phyloP scores from a whole-genome alignment of 1,140 invertebrate species.

The Cyrtorhinus lividipennis region DNA sequence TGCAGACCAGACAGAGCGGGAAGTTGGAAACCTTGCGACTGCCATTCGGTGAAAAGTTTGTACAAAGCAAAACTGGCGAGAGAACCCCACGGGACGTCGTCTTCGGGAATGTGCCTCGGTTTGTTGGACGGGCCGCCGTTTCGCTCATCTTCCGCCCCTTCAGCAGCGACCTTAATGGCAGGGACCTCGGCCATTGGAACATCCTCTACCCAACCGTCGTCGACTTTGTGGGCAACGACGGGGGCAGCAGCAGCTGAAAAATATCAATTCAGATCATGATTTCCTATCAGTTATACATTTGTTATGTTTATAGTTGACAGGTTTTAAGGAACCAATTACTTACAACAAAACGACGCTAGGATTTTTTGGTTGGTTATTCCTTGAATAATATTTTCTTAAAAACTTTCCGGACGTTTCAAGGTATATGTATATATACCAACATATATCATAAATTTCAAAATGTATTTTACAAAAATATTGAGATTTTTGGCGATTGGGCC shows the following conservation, averaged over 20 bases:
- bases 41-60: conserved; percentile 60
- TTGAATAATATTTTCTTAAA: too few relatives aligned
- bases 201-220: too few relatives aligned
- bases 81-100: conserved; percentile 57
- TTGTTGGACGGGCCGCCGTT: too few relatives aligned
- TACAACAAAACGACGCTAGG: too few relatives aligned
- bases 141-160: conserved; percentile 8
- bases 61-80: conserved; percentile 58
- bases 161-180: background rate
- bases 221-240: conserved; percentile 3
- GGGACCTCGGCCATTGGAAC: background rate
- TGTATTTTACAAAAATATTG: too few relatives aligned
- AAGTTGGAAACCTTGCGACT: conserved; percentile 48
- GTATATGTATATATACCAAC: too few relatives aligned
- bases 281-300: background rate
- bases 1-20: too few relatives aligned
- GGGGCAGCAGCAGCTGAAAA: background rate
- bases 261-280: background rate
- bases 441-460: too few relatives aligned
- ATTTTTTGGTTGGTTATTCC: too few relatives aligned
- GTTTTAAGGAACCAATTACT: too few relatives aligned
- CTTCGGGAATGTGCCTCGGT: conserved; percentile 26
- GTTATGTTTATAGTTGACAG: background rate
- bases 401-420: too few relatives aligned
- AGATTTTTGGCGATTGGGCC: too few relatives aligned